These are phyloP conservation scores for Saccostrea glomerata DNA, from an alignment of 1,140 invertebrate genomes.

Conservation along the genomic window DNA sequence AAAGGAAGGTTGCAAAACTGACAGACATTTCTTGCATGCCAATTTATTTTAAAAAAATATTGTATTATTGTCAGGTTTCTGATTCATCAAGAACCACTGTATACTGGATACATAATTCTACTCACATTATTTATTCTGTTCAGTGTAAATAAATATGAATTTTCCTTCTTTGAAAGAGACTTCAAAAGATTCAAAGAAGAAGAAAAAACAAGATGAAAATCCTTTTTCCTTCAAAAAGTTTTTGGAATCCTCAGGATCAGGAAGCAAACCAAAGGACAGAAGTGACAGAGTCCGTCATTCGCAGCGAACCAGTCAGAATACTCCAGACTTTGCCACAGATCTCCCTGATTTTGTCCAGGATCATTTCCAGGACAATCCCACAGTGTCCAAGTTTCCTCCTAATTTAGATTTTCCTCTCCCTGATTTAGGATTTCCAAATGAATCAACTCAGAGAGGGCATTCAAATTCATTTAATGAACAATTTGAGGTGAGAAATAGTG, in stretches of 20 bases:
- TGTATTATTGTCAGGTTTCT: no score
- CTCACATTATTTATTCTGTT: no score
- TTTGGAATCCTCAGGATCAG: slow-evolving; percentile 54
- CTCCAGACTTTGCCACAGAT: slow-evolving; percentile 70
- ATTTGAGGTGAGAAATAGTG: not conserved
- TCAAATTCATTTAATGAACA: slow-evolving; percentile 37
- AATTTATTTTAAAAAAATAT: no score
- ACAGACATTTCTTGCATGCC: no score
- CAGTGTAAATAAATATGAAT: no score
- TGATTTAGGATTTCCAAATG: slow-evolving; percentile 62
- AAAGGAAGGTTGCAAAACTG: no score
- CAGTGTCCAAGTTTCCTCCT: not conserved
- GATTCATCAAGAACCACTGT: no score
- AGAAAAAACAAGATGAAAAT: slow-evolving; percentile 69
- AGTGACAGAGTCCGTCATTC: not conserved
- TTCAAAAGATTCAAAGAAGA: slow-evolving; percentile 63
- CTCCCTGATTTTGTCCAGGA: slow-evolving; percentile 76
- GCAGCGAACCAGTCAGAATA: slow-evolving; percentile 26
- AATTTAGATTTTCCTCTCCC: slow-evolving; percentile 63
- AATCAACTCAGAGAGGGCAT: not conserved
- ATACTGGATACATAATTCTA: no score
- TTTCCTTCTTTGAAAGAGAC: slow-evolving; percentile 3
- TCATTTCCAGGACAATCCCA: slow-evolving; percentile 63
- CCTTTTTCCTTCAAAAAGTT: slow-evolving; percentile 78
- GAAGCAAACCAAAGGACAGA: slow-evolving; percentile 46